Conservation (phyloP, 2,113 vertebrate genomes). For the Chitala chitala region DNA sequence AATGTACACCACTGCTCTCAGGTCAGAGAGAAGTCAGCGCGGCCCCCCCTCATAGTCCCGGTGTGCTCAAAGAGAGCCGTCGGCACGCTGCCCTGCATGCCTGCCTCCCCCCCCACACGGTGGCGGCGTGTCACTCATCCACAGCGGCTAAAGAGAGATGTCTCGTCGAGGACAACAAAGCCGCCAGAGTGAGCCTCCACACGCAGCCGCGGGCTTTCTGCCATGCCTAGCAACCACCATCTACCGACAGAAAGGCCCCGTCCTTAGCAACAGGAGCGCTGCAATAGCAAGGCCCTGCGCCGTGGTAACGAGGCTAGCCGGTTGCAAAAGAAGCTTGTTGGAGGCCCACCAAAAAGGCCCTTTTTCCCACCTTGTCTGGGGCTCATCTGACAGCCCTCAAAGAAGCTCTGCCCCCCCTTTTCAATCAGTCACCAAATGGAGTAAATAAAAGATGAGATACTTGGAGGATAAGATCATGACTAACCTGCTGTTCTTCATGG, state of each 20-base stretch:
- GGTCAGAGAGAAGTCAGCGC: slow-evolving; percentile 23
- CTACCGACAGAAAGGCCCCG: slow-evolving; percentile 39
- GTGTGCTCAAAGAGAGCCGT: slow-evolving; percentile 34
- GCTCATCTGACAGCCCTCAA: slow-evolving; percentile 68
- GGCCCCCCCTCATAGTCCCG: slow-evolving; percentile 15
- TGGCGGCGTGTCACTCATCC: slow-evolving; percentile 54
- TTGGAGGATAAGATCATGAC: slow-evolving; percentile 74
- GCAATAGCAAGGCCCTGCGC: slow-evolving; percentile 39
- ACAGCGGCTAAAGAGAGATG: slow-evolving; percentile 48
- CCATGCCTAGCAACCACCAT: slow-evolving; percentile 66
- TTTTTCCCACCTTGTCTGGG: slow-evolving; percentile 63
- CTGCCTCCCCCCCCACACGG: slow-evolving; percentile 23
- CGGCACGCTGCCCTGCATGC: slow-evolving; percentile 33
- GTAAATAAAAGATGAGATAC: slow-evolving; percentile 70
- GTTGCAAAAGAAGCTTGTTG: slow-evolving; percentile 49
- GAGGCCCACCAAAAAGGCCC: slow-evolving; percentile 57
- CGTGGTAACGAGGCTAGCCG: slow-evolving; percentile 41
- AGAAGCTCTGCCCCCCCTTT: slow-evolving; percentile 64
- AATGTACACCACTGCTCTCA: slow-evolving; percentile 35
- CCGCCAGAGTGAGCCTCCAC: slow-evolving; percentile 46
- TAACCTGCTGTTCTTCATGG: slow-evolving; percentile 70
- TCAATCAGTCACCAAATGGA: slow-evolving; percentile 67
- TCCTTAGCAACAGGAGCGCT: slow-evolving; percentile 42
- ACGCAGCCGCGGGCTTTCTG: slow-evolving; percentile 46
- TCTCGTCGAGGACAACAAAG: slow-evolving; percentile 56